These are phyloP conservation scores for Piscicola geometra DNA, from an alignment of 2,888 invertebrate genomes.

Conservation along the genomic window DNA sequence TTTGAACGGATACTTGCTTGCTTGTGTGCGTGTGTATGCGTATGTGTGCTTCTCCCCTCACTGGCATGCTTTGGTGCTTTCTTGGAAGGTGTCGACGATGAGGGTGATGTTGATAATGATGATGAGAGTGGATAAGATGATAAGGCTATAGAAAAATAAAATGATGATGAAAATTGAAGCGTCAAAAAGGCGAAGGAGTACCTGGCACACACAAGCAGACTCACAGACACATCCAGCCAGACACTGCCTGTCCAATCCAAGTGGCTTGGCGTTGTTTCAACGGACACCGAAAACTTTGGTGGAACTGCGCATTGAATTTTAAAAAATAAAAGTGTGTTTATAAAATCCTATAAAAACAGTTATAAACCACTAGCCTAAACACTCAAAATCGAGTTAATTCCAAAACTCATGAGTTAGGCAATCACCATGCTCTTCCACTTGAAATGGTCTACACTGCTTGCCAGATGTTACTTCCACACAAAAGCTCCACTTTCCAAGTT, in stretches of 20 bases:
- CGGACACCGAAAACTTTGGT: not conserved
- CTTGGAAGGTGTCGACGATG: not conserved
- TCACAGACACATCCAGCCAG: not conserved
- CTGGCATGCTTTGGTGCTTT: not conserved
- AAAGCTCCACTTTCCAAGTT: not conserved
- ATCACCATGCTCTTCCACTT: not conserved
- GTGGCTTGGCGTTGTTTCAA: not conserved
- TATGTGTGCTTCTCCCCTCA: not conserved
- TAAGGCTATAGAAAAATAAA: not conserved
- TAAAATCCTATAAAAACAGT: no score
- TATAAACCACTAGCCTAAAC: no score
- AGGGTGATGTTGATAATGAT: no score
- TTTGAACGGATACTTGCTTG: not conserved
- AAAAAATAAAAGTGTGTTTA: no score
- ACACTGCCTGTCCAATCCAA: not conserved
- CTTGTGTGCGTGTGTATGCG: not conserved
- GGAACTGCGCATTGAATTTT: not conserved
- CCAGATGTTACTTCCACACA: not conserved
- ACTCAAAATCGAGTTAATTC: no score
- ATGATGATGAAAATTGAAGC: not conserved
- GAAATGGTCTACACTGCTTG: not conserved
- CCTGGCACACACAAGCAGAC: not conserved
- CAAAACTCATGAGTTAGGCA: no score
- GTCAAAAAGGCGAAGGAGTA: not conserved
- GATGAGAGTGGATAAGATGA: not conserved